Percentiles rank a stretch among this genome's conserved stretches.
Evolutionary conservation across 2,113 vertebrate genomes (phyloP).

Genomic region (Hippopotamus amphibius): DNA sequence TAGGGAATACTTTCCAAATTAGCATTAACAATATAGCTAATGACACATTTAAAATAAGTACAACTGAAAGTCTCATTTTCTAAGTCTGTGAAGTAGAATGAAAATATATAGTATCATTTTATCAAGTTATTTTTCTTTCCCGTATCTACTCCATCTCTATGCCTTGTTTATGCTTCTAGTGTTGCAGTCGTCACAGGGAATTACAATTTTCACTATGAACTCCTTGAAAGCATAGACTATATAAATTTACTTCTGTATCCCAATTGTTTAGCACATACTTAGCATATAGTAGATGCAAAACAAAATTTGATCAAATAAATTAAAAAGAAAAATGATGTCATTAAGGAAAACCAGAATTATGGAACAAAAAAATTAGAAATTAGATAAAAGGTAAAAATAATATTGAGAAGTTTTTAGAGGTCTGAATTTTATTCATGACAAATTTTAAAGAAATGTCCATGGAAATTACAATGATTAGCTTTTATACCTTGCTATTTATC

Average conservation of each 20-base stretch:
- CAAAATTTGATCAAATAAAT: not conserved
- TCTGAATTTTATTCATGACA: constrained; percentile 1
- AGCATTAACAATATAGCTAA: constrained; percentile 1
- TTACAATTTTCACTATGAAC: not conserved
- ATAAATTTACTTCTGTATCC: not conserved
- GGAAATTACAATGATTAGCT: not conserved
- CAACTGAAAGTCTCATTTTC: not conserved
- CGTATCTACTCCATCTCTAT: not conserved
- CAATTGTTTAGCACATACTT: not conserved
- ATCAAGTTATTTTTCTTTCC: not conserved
- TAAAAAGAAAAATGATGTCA: not conserved
- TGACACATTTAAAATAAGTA: not conserved
- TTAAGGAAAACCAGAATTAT: not conserved
- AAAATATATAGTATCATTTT: not conserved
- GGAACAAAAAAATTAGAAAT: constrained; percentile 25
- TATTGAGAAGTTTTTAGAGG: not conserved
- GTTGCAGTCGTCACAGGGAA: not conserved
- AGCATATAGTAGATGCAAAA: not conserved
- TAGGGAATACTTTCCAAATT: not conserved
- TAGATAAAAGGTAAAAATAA: not conserved
- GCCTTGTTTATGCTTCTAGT: not conserved
- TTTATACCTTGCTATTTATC: not conserved
- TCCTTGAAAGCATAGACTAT: not conserved
- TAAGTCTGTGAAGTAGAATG: not conserved
- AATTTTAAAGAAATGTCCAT: not conserved